Evolutionary conservation across 1,140 invertebrate species (phyloP), one percentile per base, ranked within the genome.

Genomic region (Andrena cerasifolii): DNA sequence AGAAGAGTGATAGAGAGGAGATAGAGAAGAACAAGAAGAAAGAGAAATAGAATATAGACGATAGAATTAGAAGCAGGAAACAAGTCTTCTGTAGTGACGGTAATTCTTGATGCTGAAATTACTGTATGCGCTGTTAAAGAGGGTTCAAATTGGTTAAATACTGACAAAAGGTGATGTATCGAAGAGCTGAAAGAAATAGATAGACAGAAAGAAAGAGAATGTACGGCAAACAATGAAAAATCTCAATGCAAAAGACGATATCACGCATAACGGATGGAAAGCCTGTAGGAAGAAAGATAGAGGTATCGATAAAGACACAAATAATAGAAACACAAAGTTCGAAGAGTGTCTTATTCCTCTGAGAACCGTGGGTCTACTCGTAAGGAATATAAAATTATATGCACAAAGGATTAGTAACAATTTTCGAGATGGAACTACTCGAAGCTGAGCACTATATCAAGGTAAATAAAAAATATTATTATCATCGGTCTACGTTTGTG

Each of bases 141-240:
- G 59, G 75, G 80, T 83, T 81, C 58, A 66, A 88, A 71, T 77
- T 65, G 71, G 80, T 75, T 75, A 68, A 21, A 33, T 36, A 47
- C 47, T 71, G 47, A 63, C 58, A 58, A 63, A 43, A 65, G 70
- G 45, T 28, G 43, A 80, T 72, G 73, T 68, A 45, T 68, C 75
- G 79, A 79, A 76, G 75, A 77, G 80, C 82, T 85, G 75, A 80
- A 78, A 87, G 53, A 82, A 51, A 86, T 26, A 82, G 51, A 81
- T 16, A 78, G 33, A 82, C 49, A 74, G 51, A 40, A 40, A 40
- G 36, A 40, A 63, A 67, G 71, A 89, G 87, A 87, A 87, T 75
- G 84, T 61, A 83, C 40, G 80, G 77, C 84, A 86, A 71, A 84
- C 53, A 89, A 71, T 81, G 61, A 74, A 72, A 78, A 61, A 74